phyloP scores from a whole-genome alignment of 2,797 vertebrate genomes.

The Sebastolobus altivelis region DNA sequence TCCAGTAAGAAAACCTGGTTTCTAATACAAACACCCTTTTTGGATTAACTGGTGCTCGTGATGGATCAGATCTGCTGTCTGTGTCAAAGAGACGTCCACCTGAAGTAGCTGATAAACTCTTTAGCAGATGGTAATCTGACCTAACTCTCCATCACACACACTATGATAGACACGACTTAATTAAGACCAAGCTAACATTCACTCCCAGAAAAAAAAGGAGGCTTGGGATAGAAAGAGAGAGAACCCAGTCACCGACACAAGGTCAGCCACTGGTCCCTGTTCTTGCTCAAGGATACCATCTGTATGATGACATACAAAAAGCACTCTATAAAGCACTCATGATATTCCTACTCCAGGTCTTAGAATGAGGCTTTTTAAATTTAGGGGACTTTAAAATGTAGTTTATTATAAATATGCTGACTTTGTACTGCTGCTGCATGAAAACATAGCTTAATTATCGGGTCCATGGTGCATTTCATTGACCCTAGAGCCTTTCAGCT shows the following conservation, averaged over 20 bases:
- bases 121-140: conserved; percentile 63
- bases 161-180: conserved; percentile 61
- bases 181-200: conserved; percentile 50
- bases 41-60: not conserved
- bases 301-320: not conserved
- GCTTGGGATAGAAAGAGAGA: not conserved
- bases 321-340: not conserved
- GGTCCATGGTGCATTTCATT: not conserved
- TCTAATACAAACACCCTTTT: not conserved
- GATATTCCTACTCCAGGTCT: not conserved
- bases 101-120: conserved; percentile 43
- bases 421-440: not conserved
- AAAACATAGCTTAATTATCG: not conserved
- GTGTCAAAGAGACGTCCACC: not conserved
- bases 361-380: not conserved
- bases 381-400: not conserved
- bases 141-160: conserved; percentile 41
- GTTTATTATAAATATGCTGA: not conserved
- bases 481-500: not conserved
- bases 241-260: conserved; percentile 11
- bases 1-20: not conserved
- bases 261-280: not conserved
- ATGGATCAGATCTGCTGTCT: conserved; percentile 28
- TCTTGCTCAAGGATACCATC: not conserved
- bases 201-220: not conserved